Base-by-base conservation (phyloP, 2,888 invertebrate species). In the Limnephilus rhombicus region DNA sequence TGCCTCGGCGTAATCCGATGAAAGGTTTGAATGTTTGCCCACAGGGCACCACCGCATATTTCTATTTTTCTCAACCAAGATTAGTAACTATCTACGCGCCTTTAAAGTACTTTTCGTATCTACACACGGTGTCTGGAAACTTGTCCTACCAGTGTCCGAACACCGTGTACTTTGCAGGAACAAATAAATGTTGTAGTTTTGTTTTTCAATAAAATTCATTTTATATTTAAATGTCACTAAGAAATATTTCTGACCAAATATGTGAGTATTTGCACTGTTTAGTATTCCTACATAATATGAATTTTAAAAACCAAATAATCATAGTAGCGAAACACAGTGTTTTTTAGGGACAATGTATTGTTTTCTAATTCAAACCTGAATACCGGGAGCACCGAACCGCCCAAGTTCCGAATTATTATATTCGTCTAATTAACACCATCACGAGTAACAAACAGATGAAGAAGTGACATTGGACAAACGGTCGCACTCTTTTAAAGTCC, bases 1-100 rank as follows among this genome's bases (percentile, higher is more conserved):
- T 45, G 45, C 45, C 86, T 45, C 49, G 86, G 86, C 24, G 45
- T 45, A 49, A 49, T 86, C 86, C 86, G 86, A 45, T n/a, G 49
- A n/a, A 86, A 86, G 45, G 86, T 86, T 86, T 86, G 86, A 86
- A 49, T 31, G 45, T 86, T 86, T 86, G 86, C 45, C 86, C 86
- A 49, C 49, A 86, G 86, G 86, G 86, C 86, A n/a, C 86, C 86
- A n/a, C n/a, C 49, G 49, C 68, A 68, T 68, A 68, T 68, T 68
- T 24, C 68, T 49, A 53, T 86, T 86, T 86, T 86, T 53, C 86
- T 86, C 83, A 83, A 41, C n/a, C 34, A 83, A 83, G 31, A 83
- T 83, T 34, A 83, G 18, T 34, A 37, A 83, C 37, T 34, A 34
- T 37, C 41, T 5, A n/a, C 9, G 24, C 34, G 41, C 41, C 83